Percentiles rank a stretch among this genome's conserved stretches.
phyloP scores from a whole-genome alignment of 1,140 invertebrate genomes.

The Saxidomus purpurata region DNA sequence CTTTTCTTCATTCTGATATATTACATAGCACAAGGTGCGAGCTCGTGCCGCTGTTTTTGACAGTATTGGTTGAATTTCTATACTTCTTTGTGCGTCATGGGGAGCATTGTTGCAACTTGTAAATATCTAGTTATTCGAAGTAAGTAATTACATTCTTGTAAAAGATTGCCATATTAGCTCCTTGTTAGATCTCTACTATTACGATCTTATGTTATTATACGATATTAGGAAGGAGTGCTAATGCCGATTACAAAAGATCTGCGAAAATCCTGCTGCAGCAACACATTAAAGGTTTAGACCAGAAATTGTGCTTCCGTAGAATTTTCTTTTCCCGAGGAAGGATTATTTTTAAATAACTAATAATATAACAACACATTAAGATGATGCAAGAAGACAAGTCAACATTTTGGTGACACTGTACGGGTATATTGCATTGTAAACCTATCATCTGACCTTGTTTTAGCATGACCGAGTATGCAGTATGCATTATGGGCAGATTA shows the following conservation, averaged over 20 bases:
- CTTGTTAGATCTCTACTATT: conserved; percentile 5
- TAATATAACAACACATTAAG: too few relatives aligned
- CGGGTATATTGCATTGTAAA: too few relatives aligned
- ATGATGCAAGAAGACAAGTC: too few relatives aligned
- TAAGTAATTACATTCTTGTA: neutral
- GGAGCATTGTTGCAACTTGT: neutral
- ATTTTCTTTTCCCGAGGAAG: too few relatives aligned
- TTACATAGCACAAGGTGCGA: neutral
- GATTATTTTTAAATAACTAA: too few relatives aligned
- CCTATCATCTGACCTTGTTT: too few relatives aligned
- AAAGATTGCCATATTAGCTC: neutral
- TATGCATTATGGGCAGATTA: too few relatives aligned
- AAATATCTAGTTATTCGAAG: conserved; percentile 1
- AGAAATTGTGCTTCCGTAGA: neutral
- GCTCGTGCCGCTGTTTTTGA: conserved; percentile 13
- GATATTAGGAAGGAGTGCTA: neutral
- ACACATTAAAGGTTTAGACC: neutral
- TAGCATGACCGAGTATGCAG: too few relatives aligned
- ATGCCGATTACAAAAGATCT: conserved; percentile 3
- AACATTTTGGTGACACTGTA: too few relatives aligned
- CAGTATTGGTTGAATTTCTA: neutral
- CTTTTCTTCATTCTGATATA: conserved; percentile 6
- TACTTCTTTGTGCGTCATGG: conserved; percentile 24
- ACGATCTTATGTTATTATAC: conserved; percentile 14
- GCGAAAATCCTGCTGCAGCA: neutral